Base-by-base conservation (phyloP, 2,113 vertebrate genomes). In the Martes martes region DNA sequence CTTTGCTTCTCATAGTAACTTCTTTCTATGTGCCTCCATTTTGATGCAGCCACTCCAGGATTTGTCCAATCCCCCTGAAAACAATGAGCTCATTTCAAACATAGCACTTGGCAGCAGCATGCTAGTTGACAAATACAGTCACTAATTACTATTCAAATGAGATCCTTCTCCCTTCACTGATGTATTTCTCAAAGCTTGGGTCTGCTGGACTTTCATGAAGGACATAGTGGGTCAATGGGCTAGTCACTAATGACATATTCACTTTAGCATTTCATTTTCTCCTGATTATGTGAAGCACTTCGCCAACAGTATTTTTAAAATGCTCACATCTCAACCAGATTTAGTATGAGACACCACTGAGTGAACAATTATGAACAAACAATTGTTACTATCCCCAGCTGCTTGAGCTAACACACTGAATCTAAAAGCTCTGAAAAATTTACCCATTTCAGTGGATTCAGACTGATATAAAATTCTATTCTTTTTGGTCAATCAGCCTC, bases 331-430 rank as follows among this genome's bases (percentile, higher is more conserved):
- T 95, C 42, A 94, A 42, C 31, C 71, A 69, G 15, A 91, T 93
- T 88, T 84, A 91, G 47, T 42, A 84, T 87, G 67, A 91, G n/a
- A 42, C 21, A 55, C 36, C 26, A 69, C 6, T 24, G 42, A 80
- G 19, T 78, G 63, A 93, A 61, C 81, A 96, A 61, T 88, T 96
- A 59, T 39, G 59, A 94, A n/a, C 5, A 87, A 94, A 90, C 28
- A 87, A 79, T 67, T 95, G 26, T 36, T 69, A 86, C 42, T 63
- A 47, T 87, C 86, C 24, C 45, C n/a, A 88, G 69, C 15, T 89
- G 63, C 45, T 93, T 61, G 15, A 87, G 45, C 2, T 36, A 94
- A 67, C 15, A 39, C 26, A 78, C 0, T 80, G n/a, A 91, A 73
- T 90, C 11, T 24, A 84, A 57, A 73, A 95, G 16, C 47, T 81